Base-by-base conservation (phyloP, 2,888 invertebrate species). In the Oscheius myriophilus region DNA sequence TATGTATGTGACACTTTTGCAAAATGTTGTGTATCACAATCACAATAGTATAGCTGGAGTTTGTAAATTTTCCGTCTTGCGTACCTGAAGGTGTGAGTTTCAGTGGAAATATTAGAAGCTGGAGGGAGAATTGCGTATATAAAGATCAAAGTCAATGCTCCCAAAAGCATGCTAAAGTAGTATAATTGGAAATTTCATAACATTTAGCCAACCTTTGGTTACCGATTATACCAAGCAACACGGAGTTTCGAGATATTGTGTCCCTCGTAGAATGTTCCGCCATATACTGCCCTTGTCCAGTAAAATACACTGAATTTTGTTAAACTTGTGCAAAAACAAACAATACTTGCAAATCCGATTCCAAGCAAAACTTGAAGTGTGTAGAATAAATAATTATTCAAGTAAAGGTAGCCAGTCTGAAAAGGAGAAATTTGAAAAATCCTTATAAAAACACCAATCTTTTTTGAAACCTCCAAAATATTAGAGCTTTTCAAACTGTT, bases 201-300 rank as follows among this genome's bases (percentile, higher is more conserved):
- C 4, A 33, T 33, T 3, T 33, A 3, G 33, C 33, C 3, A 52
- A 63, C 63, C 63, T 65, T 18, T 53, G 49, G 23, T 67, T 57
- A 46, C 67, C 67, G 2, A 67, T 58, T 12, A 51, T 57, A 21
- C 58, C 57, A 49, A 67, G 57, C 26, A 67, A 43, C 2, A 67
- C 67, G 7, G 67, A 67, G 39, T 67, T 67, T 53, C 61, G 61
- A 42, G 67, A 61, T 21, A 67, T 67, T 39, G 67, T 67, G 12
- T 52, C 52, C 21, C 61, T 59, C 2, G 67, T 61, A 7, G 67
- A 67, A 43, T 67, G 67, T 46, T 67, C 67, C 1, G 61, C 46
- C 51, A 67, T 52, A 25, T 67, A 67, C 33, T 45, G 54, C 14
- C 67, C 67, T 61, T 67, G 67, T 18, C 67, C 67, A 33, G 43